Conservation (phyloP, 2,888 invertebrate species). For the Lycophotia porphyrea region DNA sequence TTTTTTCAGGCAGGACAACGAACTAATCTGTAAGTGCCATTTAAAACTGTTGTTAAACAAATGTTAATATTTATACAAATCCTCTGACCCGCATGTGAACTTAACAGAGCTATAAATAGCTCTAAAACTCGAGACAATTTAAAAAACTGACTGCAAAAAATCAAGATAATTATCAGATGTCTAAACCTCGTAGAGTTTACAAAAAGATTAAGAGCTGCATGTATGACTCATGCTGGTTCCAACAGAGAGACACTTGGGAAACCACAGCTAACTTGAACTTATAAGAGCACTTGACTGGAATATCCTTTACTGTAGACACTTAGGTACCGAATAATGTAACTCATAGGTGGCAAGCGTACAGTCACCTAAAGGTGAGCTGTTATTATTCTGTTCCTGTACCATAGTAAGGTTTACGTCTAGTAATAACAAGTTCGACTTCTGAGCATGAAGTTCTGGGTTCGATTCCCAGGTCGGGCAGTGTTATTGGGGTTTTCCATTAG, state of each 20-base stretch:
- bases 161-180: background rate
- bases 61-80: background rate
- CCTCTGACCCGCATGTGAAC: background rate
- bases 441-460: background rate
- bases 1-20: background rate
- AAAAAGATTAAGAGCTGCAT: conserved; percentile 2
- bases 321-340: background rate
- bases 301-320: conserved; percentile 13
- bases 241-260: conserved; percentile 18
- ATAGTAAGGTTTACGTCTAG: background rate
- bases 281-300: conserved; percentile 33
- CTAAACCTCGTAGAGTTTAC: background rate
- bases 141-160: background rate
- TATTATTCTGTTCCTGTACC: background rate
- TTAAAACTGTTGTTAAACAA: background rate
- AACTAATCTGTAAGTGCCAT: background rate
- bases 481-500: background rate
- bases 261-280: conserved; percentile 38
- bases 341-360: background rate
- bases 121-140: background rate
- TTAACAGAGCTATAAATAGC: background rate
- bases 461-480: background rate
- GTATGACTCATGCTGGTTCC: conserved; percentile 22
- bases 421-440: background rate
- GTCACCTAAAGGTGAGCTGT: background rate